phyloP scores from a whole-genome alignment of 2,888 invertebrate species.

The Auanema freiburgensis region DNA sequence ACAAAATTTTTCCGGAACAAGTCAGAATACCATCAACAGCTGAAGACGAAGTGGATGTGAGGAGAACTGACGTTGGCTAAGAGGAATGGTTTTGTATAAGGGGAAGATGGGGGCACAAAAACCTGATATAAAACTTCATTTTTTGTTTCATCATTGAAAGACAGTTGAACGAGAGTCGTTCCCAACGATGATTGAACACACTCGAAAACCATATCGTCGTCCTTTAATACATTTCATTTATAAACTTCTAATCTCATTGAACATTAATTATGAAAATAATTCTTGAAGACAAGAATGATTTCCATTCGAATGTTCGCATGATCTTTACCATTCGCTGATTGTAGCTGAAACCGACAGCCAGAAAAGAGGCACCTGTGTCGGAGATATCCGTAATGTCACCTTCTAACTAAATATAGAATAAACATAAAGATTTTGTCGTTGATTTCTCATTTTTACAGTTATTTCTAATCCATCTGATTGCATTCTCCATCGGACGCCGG shows the following conservation, averaged over 20 bases:
- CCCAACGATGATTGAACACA: slow-evolving; percentile 40
- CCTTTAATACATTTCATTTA: slow-evolving; percentile 21
- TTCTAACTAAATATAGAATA: slow-evolving; percentile 29
- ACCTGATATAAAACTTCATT: slow-evolving; percentile 47
- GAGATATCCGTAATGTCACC: slow-evolving; percentile 35
- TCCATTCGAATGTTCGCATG: background rate
- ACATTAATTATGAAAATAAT: background rate
- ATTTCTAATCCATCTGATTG: slow-evolving; percentile 40
- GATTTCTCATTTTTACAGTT: slow-evolving; percentile 24
- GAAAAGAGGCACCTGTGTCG: slow-evolving; percentile 39
- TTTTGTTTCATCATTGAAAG: slow-evolving; percentile 50
- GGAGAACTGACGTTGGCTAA: slow-evolving; percentile 35
- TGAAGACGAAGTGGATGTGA: slow-evolving; percentile 32
- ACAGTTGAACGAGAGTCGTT: slow-evolving; percentile 37
- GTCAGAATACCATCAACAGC: slow-evolving; percentile 34
- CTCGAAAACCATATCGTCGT: slow-evolving; percentile 50
- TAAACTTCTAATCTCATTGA: background rate
- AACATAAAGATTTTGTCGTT: background rate
- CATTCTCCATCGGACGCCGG: slow-evolving; percentile 48
- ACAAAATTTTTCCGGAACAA: slow-evolving; percentile 35
- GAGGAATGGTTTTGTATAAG: background rate
- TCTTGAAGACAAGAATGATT: background rate
- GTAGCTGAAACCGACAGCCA: slow-evolving; percentile 45
- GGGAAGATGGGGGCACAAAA: slow-evolving; percentile 14
- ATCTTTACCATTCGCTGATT: slow-evolving; percentile 48